These are phyloP conservation scores for Metopolophium dirhodum DNA, from an alignment of 1,140 invertebrate genomes.

Conservation along the genomic window DNA sequence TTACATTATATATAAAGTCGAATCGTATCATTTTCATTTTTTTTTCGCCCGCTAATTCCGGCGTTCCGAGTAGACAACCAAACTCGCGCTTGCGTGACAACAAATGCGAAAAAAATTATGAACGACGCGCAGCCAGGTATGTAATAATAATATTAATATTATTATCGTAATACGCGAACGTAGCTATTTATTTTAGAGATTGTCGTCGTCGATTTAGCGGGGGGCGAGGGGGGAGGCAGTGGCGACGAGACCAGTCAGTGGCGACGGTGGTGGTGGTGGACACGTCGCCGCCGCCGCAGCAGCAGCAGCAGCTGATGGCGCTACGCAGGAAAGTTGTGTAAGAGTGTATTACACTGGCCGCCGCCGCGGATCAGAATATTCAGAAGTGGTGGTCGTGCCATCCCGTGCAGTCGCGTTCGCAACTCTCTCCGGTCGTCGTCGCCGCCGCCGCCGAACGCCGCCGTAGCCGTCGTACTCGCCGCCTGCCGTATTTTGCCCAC, in stretches of 20 bases:
- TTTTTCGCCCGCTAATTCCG: neutral
- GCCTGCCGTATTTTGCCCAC: neutral
- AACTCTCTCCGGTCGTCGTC: constrained; percentile 46
- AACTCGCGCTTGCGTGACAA: neutral
- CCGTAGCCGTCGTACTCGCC: neutral
- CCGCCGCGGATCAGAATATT: neutral
- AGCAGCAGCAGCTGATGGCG: constrained; percentile 31
- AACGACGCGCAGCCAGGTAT: neutral
- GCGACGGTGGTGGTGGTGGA: neutral
- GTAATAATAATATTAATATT: neutral
- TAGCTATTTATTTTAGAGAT: neutral
- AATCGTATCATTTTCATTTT: neutral
- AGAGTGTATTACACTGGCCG: neutral
- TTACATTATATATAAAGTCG: neutral
- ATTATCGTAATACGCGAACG: neutral
- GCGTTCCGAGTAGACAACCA: constrained; percentile 21
- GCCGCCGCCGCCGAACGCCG: neutral
- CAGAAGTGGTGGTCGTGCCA: constrained; percentile 55
- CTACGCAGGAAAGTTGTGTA: constrained; percentile 52
- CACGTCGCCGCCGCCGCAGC: neutral
- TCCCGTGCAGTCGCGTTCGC: constrained; percentile 36
- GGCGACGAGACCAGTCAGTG: neutral
- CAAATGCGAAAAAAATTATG: neutral
- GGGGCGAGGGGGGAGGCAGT: no score
- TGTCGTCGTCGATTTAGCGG: neutral